Conservation (phyloP, 2,113 vertebrate genomes). For the Cynoglossus semilaevis region DNA sequence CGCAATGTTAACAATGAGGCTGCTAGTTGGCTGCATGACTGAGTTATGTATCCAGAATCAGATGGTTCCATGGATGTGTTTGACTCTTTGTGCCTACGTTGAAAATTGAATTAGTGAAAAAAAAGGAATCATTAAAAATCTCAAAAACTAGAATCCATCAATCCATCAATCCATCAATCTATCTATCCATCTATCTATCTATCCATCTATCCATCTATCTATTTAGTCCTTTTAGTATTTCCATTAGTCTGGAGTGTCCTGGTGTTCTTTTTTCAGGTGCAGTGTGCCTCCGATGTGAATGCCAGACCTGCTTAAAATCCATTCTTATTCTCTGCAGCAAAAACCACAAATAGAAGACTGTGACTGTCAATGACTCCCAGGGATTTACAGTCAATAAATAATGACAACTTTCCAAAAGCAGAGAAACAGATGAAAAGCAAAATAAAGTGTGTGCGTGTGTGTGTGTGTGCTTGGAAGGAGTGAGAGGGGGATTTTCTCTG, state of each 20-base stretch:
- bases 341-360: conserved; percentile 24
- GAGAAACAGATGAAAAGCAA: neutral
- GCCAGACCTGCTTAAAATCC: conserved; percentile 36
- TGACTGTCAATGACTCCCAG: conserved; percentile 22
- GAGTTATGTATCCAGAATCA: conserved; percentile 43
- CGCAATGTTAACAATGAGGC: conserved; percentile 11
- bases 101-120: too few species aligned
- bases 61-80: conserved; percentile 25
- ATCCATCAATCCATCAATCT: too few species aligned
- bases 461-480: neutral
- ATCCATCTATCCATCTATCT: neutral
- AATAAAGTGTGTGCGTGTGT: conserved; percentile 4
- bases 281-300: conserved; percentile 19
- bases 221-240: conserved; percentile 4
- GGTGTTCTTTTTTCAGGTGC: conserved; percentile 12
- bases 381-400: conserved; percentile 50
- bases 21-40: neutral
- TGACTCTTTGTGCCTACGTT: too few species aligned
- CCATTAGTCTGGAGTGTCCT: conserved; percentile 19
- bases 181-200: too few species aligned
- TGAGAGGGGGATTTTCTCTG: conserved; percentile 7
- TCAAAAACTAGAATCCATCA: too few species aligned
- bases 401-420: conserved; percentile 31
- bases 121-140: too few species aligned
- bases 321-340: conserved; percentile 6